phyloP scores from a whole-genome alignment of 2,888 invertebrate species.

The Trissolcus japonicus region DNA sequence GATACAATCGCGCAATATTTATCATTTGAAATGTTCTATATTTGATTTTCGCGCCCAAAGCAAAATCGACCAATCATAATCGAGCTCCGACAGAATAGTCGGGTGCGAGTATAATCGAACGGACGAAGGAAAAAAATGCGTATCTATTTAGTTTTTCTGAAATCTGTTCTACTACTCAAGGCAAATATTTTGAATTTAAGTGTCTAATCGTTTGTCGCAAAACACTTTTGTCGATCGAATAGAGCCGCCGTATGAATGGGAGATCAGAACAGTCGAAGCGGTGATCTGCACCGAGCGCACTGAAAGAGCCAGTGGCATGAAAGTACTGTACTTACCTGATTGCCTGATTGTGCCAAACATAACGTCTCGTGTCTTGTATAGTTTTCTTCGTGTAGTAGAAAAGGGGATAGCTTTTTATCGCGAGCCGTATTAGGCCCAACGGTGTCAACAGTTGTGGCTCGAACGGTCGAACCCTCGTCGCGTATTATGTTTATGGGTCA shows the following conservation, averaged over 20 bases:
- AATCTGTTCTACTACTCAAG: slow-evolving; percentile 58
- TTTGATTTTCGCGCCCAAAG: not conserved
- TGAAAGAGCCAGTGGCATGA: slow-evolving; percentile 18
- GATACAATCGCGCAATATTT: not conserved
- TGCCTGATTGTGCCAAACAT: too few species aligned
- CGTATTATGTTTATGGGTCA: slow-evolving; percentile 56
- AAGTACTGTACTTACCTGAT: too few species aligned
- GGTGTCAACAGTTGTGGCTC: not conserved
- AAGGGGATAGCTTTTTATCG: not conserved
- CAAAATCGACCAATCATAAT: not conserved
- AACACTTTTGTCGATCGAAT: slow-evolving; percentile 74
- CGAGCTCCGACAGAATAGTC: not conserved
- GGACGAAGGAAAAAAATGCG: slow-evolving; percentile 46
- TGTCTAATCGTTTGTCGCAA: slow-evolving; percentile 68
- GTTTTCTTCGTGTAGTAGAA: too few species aligned
- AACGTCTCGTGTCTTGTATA: too few species aligned
- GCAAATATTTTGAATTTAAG: slow-evolving; percentile 60
- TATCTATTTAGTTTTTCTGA: slow-evolving; percentile 56
- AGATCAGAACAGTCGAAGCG: slow-evolving; percentile 60
- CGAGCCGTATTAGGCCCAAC: too few species aligned
- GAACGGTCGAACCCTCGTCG: too few species aligned
- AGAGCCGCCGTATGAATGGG: slow-evolving; percentile 69
- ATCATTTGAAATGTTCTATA: not conserved
- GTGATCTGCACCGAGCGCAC: slow-evolving; percentile 20
- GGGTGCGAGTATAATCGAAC: slow-evolving; percentile 6